phyloP scores from a whole-genome alignment of 2,888 invertebrate species.

The Clistopyga incitator region DNA sequence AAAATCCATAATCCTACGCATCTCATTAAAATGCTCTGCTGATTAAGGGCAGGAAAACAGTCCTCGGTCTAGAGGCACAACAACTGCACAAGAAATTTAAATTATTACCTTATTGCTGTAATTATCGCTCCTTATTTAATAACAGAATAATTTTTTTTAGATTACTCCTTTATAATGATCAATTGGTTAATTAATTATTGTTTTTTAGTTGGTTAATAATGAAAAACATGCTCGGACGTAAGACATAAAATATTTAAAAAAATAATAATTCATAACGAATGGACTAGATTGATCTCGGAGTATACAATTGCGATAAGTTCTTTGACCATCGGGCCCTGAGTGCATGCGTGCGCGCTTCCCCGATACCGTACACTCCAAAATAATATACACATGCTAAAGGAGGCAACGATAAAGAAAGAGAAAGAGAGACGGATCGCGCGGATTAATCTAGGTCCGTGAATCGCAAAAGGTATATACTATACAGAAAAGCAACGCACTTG shows the following conservation, averaged over 20 bases:
- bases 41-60: no score
- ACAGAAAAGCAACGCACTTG: constrained; percentile 79
- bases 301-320: constrained; percentile 19
- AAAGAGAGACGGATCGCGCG: constrained; percentile 50
- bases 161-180: no score
- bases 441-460: constrained; percentile 68
- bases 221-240: no score
- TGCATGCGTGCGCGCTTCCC: neutral
- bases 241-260: neutral
- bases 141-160: no score
- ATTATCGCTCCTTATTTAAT: no score
- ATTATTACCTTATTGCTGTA: no score
- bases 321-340: constrained; percentile 20
- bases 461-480: constrained; percentile 72
- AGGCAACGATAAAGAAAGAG: constrained; percentile 57
- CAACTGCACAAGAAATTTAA: no score
- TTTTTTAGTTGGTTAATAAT: no score
- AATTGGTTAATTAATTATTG: no score
- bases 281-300: constrained; percentile 34
- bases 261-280: constrained; percentile 31
- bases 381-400: constrained; percentile 40
- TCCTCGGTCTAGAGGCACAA: no score
- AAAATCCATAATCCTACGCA: no score
- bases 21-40: no score
- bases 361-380: constrained; percentile 37